Conservation (phyloP, 2,888 invertebrate genomes). For the Anorthoa munda region DNA sequence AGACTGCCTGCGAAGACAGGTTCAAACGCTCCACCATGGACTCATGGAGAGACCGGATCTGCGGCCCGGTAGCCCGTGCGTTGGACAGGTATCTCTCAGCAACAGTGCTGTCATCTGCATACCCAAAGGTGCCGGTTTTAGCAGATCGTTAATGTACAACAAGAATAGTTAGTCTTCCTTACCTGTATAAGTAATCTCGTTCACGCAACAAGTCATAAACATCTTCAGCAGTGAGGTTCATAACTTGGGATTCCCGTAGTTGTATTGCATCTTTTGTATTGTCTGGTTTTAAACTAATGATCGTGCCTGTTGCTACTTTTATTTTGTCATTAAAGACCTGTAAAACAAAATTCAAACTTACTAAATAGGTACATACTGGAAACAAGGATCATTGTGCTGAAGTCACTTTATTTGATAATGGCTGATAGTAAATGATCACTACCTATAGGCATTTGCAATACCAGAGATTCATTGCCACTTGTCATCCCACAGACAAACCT, state of each 20-base stretch:
- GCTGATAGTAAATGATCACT: too few species aligned
- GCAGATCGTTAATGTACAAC: too few species aligned
- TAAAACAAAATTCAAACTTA: not conserved
- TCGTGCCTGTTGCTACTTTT: conserved; percentile 72
- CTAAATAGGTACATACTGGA: not conserved
- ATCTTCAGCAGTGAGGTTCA: conserved; percentile 65
- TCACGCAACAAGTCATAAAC: conserved; percentile 69
- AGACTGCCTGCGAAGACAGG: too few species aligned
- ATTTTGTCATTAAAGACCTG: conserved; percentile 72
- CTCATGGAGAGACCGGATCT: too few species aligned
- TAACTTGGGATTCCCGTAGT: conserved; percentile 30
- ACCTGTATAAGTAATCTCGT: conserved; percentile 69
- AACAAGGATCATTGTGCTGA: not conserved
- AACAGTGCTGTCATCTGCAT: too few species aligned
- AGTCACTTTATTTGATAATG: not conserved
- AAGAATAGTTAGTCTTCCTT: conserved; percentile 21
- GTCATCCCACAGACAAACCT: too few species aligned
- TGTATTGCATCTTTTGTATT: conserved; percentile 9
- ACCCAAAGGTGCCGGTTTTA: too few species aligned
- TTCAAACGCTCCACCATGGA: too few species aligned
- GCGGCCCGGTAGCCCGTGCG: too few species aligned
- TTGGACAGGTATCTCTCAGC: too few species aligned
- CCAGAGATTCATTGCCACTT: too few species aligned
- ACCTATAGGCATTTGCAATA: not conserved
- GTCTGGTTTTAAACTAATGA: conserved; percentile 27